Evolutionary conservation across 2,797 vertebrate species (phyloP), one percentile per base, ranked within the genome.

Genomic region (Adelosebastes latens): DNA sequence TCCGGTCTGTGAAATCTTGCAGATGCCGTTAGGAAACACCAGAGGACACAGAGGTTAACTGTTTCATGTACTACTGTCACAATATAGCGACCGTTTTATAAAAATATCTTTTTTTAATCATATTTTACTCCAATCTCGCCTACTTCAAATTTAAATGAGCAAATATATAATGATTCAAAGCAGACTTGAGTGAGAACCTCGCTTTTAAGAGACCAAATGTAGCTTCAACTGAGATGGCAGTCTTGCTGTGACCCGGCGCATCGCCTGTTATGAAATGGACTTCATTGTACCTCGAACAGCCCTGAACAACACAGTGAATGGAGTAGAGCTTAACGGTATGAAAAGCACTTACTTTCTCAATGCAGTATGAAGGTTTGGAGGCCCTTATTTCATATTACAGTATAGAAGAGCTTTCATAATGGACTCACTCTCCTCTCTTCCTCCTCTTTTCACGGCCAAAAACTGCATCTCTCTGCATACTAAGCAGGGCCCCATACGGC

Each of bases 401-500:
- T 67, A 70, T 52, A 69, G 72, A 86, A 69, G 68, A 8, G 32
- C 62, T 90, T 85, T 77, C 66, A 83, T 86, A 79, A 86, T 61
- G 63, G 72, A 72, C 77, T 77, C 62, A 42, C 75, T 85, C 70
- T 81, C 16, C 60, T 69, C n/a, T 34, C 71, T 75, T 9, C 58
- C 58, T 76, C 71, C 73, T 55, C 53, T 72, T 77, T 87, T 59
- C 31, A 16, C 0, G 1, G 52, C 82, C 75, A 72, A 75, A 46
- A 66, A 75, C 80, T 36, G 64, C 72, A 67, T 77, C 70, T 81
- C 74, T 89, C 80, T 93, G 94, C 90, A 95, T 94, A 88, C 87
- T 91, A 92, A 96, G 80, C 88, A 92, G 89, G 86, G 78, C 84
- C 83, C 90, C 90, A 92, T 92, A 91, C 83, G 85, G 87, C 88